Evolutionary conservation across 2,888 invertebrate genomes (phyloP).

Genomic region (Drepanosiphum platanoidis): DNA sequence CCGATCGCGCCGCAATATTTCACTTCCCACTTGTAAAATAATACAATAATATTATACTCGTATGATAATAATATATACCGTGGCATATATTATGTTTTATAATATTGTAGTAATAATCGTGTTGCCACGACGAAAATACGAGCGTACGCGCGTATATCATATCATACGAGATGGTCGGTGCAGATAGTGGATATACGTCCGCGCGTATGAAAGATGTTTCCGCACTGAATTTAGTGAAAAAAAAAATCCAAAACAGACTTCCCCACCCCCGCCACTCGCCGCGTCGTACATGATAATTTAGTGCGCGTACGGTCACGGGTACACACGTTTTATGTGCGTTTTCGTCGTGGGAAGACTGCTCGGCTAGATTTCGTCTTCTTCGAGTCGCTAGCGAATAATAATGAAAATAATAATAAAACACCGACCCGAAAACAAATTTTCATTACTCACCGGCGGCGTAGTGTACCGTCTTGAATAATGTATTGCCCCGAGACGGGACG

Average conservation of each 20-base stretch:
- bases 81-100: too few species aligned
- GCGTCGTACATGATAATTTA: background rate
- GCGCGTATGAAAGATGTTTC: slow-evolving; percentile 19
- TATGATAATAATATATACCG: background rate
- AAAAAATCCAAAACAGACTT: slow-evolving; percentile 11
- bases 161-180: background rate
- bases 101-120: background rate
- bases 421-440: slow-evolving; percentile 13
- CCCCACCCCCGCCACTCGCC: background rate
- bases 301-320: background rate
- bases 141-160: background rate
- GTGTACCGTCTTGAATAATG: slow-evolving; percentile 14
- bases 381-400: background rate
- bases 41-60: too few species aligned
- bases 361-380: slow-evolving; percentile 5
- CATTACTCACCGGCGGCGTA: too few species aligned
- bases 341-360: background rate
- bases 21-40: background rate
- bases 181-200: background rate
- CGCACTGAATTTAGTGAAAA: background rate
- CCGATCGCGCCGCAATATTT: background rate
- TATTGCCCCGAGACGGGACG: background rate
- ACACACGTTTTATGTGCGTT: background rate
- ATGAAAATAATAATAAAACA: background rate
- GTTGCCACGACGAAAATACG: background rate